These are phyloP conservation scores for Sciurus niger DNA, from an alignment of 2,113 vertebrate genomes.

Conservation along the genomic window DNA sequence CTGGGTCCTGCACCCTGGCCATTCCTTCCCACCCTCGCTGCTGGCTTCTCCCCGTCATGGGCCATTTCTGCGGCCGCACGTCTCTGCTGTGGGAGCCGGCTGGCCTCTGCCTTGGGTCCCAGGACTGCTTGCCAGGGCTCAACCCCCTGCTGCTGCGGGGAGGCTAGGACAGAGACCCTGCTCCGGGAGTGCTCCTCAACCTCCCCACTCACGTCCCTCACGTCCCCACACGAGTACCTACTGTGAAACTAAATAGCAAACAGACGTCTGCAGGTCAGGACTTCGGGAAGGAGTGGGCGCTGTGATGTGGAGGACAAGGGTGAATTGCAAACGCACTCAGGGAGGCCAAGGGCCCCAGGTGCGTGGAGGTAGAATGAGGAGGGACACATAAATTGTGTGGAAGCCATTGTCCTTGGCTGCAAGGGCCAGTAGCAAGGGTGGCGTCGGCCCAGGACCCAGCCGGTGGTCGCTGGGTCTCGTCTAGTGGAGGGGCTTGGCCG, in stretches of 20 bases:
- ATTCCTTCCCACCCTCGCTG: no score
- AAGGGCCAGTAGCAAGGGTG: not conserved
- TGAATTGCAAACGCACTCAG: not conserved
- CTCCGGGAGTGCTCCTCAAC: not conserved
- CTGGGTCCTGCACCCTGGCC: not conserved
- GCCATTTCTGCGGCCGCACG: rapidly evolving
- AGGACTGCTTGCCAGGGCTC: not conserved
- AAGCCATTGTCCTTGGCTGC: not conserved
- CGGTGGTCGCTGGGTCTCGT: not conserved
- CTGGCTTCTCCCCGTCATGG: rapidly evolving
- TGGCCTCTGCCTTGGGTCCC: not conserved
- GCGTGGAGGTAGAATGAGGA: not conserved
- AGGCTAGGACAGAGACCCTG: no score
- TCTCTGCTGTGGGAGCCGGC: rapidly evolving
- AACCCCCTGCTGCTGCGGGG: not conserved
- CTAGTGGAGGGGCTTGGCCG: not conserved
- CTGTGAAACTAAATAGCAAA: not conserved
- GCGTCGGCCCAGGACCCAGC: not conserved
- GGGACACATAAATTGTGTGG: not conserved
- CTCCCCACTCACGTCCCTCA: not conserved
- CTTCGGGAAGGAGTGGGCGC: not conserved
- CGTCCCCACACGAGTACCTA: no score
- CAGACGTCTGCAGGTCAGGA: not conserved
- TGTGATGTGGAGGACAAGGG: not conserved
- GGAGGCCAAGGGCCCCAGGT: not conserved